phyloP scores from a whole-genome alignment of 2,797 vertebrate genomes.

The Amazonetta brasiliensis region DNA sequence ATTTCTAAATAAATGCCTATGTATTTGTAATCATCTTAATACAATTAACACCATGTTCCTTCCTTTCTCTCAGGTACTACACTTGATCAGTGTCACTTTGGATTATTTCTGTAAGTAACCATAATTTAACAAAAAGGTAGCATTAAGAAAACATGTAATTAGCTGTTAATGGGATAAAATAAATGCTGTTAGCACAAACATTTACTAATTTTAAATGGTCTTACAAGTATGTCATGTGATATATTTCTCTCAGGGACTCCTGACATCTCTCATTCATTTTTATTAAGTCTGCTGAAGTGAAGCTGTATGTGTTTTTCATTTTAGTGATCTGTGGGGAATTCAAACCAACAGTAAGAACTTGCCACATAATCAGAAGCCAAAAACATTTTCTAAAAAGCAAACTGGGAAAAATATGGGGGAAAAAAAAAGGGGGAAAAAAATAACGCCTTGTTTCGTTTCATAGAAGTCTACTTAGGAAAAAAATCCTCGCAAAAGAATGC shows the following conservation, averaged over 20 bases:
- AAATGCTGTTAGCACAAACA: constrained; percentile 36
- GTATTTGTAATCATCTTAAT: neutral
- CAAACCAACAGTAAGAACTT: constrained; percentile 43
- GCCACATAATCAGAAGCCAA: constrained; percentile 3
- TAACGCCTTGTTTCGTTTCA: neutral
- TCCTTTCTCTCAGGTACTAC: neutral
- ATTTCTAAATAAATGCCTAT: neutral
- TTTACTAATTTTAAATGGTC: constrained; percentile 64
- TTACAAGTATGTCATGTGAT: constrained; percentile 98
- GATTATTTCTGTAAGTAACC: neutral
- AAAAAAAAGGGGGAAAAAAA: neutral
- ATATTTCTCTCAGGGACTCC: constrained; percentile 95
- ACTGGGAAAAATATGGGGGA: neutral
- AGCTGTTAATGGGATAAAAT: constrained; percentile 10
- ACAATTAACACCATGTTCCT: accelerated
- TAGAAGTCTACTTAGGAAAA: neutral
- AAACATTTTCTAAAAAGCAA: neutral
- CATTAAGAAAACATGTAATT: neutral
- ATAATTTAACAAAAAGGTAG: neutral
- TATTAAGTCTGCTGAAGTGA: constrained; percentile 93
- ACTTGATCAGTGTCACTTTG: neutral
- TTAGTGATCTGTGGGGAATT: constrained; percentile 86
- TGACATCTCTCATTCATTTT: constrained; percentile 98
- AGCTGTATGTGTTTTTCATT: constrained; percentile 91
- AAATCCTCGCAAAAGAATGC: neutral